These are phyloP conservation scores for Lepidonotus clava DNA, from an alignment of 2,888 invertebrate species.

Conservation along the genomic window DNA sequence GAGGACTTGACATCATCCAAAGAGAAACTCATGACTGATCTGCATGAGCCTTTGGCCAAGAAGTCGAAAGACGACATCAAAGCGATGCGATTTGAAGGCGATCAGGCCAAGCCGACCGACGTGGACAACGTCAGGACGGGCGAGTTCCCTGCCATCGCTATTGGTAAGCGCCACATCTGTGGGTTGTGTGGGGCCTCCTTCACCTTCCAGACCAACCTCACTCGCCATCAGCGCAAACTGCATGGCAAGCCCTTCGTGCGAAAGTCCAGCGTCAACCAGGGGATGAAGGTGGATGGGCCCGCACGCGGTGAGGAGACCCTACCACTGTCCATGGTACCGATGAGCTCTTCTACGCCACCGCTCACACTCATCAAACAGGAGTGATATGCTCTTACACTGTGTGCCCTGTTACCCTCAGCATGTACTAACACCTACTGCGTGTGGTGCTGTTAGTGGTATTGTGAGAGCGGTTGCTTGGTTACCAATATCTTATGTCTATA, in stretches of 20 bases:
- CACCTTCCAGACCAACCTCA: conserved; percentile 65
- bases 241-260: conserved; percentile 57
- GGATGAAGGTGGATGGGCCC: background rate
- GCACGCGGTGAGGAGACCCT: background rate
- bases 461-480: background rate
- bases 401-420: too few relatives aligned
- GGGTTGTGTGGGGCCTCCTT: conserved; percentile 59
- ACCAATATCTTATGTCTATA: too few relatives aligned
- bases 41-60: background rate
- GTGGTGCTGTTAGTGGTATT: background rate
- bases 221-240: conserved; percentile 61
- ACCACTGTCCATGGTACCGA: conserved; percentile 16
- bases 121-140: conserved; percentile 20
- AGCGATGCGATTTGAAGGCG: background rate
- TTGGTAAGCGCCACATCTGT: conserved; percentile 61
- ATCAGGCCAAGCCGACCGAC: background rate
- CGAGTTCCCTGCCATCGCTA: conserved; percentile 47
- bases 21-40: background rate
- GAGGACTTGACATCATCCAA: background rate
- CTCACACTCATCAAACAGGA: conserved; percentile 16
- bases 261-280: background rate
- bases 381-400: background rate
- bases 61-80: background rate
- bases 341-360: background rate
- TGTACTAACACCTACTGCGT: background rate